Base-by-base conservation (phyloP, 2,113 vertebrate species). In the Varanus komodoensis region DNA sequence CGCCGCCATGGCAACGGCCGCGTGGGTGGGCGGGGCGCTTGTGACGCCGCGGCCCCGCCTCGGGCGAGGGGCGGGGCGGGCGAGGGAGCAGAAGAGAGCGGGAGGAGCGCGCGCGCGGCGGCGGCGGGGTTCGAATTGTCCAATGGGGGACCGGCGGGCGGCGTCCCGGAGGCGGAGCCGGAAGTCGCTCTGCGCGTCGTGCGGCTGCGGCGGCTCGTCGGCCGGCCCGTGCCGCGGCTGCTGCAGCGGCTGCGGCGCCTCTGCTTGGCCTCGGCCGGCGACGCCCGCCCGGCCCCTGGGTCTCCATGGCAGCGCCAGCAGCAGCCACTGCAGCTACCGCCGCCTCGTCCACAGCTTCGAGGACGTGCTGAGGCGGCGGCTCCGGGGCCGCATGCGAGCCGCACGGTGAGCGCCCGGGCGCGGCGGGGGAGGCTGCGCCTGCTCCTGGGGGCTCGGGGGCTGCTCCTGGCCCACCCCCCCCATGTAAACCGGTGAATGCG, bases 81-180 rank as follows among this genome's bases (percentile, higher is more conserved):
- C 38, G 38, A 23, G 25, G 38, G 38, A 44, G 38, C 38, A 38
- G 77, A 38, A 5, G 11, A 27, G 44, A 19, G 27, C 6, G 12
- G 93, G 79, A 61, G 57, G 57, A 61, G 92, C 79, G 38, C 38
- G 38, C 38, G 38, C 87, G 29, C 32, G 73, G 29, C 32, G 89
- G 91, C 89, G 94, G 93, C 21, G 6, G 88, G 73, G 87, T 97
- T 97, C 95, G 94, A 97, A 97, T 87, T 88, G 69, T 82, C 97
- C 97, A 97, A 97, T 97, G 95, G 94, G 91, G 94, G 93, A 96
- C 91, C 92, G 87, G 92, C 92, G 94, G 93, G 91, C 90, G 73
- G 94, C 75, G 88, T 95, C 89, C 93, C 92, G 93, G 95, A 93
- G 95, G 94, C 95, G 95, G 93, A 84, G 91, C 93, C 92, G 95